These are phyloP conservation scores for Rhinichthys klamathensis DNA, from an alignment of 2,113 vertebrate species.

Conservation along the genomic window DNA sequence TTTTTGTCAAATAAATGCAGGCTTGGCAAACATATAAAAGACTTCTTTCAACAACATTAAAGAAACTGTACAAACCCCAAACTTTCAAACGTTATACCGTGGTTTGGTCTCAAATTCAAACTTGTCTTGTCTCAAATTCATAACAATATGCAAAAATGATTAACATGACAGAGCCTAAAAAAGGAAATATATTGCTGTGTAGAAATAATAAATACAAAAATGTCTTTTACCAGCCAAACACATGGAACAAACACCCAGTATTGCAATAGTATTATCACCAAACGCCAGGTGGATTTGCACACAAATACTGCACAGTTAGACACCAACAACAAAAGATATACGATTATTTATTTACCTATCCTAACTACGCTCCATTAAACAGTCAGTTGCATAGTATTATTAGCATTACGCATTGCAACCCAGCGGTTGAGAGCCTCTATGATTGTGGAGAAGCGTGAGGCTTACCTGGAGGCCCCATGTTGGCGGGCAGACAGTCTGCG, in stretches of 20 bases:
- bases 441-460: background rate
- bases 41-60: too few relatives aligned
- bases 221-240: background rate
- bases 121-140: background rate
- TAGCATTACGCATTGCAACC: background rate
- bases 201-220: too few relatives aligned
- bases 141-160: background rate
- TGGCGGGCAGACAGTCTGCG: conserved; percentile 88
- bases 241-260: background rate
- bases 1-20: too few relatives aligned
- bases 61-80: too few relatives aligned
- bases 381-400: too few relatives aligned
- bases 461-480: conserved; percentile 94
- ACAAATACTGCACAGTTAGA: background rate
- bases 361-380: background rate
- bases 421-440: background rate
- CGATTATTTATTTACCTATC: background rate
- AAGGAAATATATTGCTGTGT: too few relatives aligned
- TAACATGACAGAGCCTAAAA: background rate
- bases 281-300: background rate
- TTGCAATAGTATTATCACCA: background rate
- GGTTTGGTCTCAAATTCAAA: background rate
- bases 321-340: background rate
- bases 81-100: background rate
- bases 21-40: too few relatives aligned